Conservation (phyloP, 1,140 invertebrate species). For the Nasonia longicornis region DNA sequence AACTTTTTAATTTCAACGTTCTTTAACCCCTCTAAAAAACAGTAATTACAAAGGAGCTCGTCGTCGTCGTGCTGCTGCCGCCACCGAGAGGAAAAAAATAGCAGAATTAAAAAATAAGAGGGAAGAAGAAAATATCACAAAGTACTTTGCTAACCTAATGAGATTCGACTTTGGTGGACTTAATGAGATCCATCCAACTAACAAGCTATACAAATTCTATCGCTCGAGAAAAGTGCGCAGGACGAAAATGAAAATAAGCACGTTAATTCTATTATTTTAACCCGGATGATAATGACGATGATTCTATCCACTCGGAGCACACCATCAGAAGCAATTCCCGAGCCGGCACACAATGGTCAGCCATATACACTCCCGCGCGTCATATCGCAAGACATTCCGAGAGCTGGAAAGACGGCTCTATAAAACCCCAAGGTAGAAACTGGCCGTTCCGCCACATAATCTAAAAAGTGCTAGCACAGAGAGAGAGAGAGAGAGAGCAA, state of each 20-base stretch:
- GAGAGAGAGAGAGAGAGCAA: not conserved
- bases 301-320: not conserved
- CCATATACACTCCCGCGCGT: not conserved
- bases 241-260: constrained; percentile 7
- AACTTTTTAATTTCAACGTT: constrained; percentile 36
- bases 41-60: constrained; percentile 40
- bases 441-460: not conserved
- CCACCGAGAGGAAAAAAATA: not conserved
- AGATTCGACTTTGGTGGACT: constrained; percentile 34
- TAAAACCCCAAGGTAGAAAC: not conserved
- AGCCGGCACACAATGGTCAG: not conserved
- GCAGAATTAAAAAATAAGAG: not conserved
- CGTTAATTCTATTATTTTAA: no score
- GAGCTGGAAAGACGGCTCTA: not conserved
- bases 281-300: no score
- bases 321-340: not conserved
- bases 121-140: constrained; percentile 27
- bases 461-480: not conserved
- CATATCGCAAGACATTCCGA: not conserved
- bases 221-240: not conserved
- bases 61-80: not conserved
- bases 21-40: constrained; percentile 28
- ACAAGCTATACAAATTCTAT: constrained; percentile 38
- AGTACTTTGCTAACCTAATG: constrained; percentile 31
- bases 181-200: constrained; percentile 37